Conservation (phyloP, 2,797 vertebrate genomes). For the Typhlichthys eigenmanni region DNA sequence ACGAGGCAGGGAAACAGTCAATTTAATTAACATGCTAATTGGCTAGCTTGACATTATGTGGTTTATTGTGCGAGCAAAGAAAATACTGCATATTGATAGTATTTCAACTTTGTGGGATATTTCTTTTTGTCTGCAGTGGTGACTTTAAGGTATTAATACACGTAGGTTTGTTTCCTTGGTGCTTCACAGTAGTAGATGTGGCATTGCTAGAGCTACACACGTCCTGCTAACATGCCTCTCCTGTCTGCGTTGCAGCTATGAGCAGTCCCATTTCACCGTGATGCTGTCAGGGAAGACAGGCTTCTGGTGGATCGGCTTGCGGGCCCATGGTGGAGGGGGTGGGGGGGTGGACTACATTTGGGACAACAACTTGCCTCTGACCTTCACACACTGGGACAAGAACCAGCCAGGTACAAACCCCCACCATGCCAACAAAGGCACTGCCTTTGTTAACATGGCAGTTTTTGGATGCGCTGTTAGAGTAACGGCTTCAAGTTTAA, state of each 20-base stretch:
- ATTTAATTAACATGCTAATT: no score
- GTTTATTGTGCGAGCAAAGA: no score
- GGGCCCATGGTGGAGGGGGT: conserved; percentile 47
- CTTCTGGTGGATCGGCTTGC: conserved; percentile 79
- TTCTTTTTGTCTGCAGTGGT: no score
- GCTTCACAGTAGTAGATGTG: not conserved
- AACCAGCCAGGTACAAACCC: conserved; percentile 73
- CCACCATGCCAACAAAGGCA: not conserved
- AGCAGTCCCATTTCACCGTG: conserved; percentile 80
- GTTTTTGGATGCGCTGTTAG: no score
- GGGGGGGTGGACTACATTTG: conserved; percentile 79
- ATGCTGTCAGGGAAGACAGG: conserved; percentile 60
- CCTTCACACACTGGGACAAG: conserved; percentile 80
- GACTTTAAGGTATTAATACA: no score
- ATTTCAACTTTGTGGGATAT: no score
- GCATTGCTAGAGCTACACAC: not conserved
- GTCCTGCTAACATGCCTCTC: not conserved
- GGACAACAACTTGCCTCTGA: conserved; percentile 68
- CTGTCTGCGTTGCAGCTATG: conserved; percentile 64
- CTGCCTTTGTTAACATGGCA: no score
- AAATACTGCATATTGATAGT: no score
- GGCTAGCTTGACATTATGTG: no score
- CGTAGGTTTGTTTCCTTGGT: not conserved
- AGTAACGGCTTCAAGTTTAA: no score
- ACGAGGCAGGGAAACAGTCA: no score